phyloP scores from a whole-genome alignment of 2,797 vertebrate species.

The Argya squamiceps region DNA sequence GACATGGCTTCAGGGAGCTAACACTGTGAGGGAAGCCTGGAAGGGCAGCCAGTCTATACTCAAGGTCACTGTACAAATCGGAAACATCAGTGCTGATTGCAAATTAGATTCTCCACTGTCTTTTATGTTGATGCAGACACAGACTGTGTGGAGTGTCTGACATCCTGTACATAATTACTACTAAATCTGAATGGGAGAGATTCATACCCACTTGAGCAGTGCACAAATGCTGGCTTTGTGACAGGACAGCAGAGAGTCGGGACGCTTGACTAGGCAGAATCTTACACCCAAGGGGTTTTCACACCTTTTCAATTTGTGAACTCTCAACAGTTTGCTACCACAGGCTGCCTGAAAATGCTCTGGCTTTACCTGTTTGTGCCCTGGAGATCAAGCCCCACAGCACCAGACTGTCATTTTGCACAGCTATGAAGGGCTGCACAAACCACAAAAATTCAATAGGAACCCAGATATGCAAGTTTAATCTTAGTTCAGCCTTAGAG shows the following conservation, averaged over 20 bases:
- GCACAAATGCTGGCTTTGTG: background rate
- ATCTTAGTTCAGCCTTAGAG: background rate
- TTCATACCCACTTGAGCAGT: background rate
- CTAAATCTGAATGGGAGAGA: background rate
- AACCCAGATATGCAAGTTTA: background rate
- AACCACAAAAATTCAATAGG: background rate
- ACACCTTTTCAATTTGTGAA: background rate
- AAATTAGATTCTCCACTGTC: background rate
- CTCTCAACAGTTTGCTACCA: background rate
- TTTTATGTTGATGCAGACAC: background rate
- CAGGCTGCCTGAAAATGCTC: background rate
- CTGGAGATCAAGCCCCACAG: background rate
- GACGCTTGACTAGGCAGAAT: background rate
- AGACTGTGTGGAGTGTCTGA: background rate
- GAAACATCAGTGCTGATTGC: background rate
- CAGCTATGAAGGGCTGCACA: background rate
- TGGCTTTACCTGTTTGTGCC: background rate
- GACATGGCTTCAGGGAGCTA: background rate
- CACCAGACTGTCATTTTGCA: background rate
- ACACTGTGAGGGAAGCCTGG: background rate
- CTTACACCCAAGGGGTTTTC: background rate
- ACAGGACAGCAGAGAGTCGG: background rate
- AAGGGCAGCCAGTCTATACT: background rate
- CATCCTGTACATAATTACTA: background rate
- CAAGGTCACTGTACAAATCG: constrained; percentile 7